A percentile compares a stretch with the other conserved stretches of the same genome.
These are phyloP conservation scores for Ceratosolen fusciceps DNA, from an alignment of 1,140 invertebrate genomes.

Conservation along the genomic window DNA sequence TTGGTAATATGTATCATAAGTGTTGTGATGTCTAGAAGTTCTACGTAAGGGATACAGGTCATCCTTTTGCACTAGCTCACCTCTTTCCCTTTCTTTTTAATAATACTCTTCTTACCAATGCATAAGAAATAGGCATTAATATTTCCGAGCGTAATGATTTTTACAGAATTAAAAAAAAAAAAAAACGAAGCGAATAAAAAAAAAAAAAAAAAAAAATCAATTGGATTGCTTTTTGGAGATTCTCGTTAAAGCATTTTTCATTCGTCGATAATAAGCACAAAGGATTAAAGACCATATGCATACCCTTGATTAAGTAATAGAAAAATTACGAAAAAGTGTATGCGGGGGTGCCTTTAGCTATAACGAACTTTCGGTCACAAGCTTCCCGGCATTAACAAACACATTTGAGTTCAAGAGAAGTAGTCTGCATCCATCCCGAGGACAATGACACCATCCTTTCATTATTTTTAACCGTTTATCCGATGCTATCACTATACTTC, in stretches of 20 bases:
- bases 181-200: neutral
- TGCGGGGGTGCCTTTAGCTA: neutral
- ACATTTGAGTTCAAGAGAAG: neutral
- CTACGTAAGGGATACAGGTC: neutral
- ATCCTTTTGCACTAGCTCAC: neutral
- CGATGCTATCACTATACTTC: too few species aligned
- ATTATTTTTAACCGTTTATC: too few species aligned
- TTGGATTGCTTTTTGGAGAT: constrained; percentile 28
- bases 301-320: constrained; percentile 5
- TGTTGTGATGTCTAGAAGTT: constrained; percentile 15
- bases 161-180: neutral
- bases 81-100: neutral
- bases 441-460: too few species aligned
- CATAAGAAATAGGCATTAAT: neutral
- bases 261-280: constrained; percentile 34
- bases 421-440: neutral
- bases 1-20: neutral
- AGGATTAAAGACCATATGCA: constrained; percentile 13
- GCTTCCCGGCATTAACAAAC: neutral
- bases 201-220: neutral
- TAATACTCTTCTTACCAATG: neutral
- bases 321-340: constrained; percentile 21
- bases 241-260: constrained; percentile 25
- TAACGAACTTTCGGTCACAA: neutral
- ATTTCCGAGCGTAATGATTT: neutral